Evolutionary conservation across 2,113 vertebrate species (phyloP), one percentile per base, ranked within the genome.

Genomic region (Calonectris borealis): DNA sequence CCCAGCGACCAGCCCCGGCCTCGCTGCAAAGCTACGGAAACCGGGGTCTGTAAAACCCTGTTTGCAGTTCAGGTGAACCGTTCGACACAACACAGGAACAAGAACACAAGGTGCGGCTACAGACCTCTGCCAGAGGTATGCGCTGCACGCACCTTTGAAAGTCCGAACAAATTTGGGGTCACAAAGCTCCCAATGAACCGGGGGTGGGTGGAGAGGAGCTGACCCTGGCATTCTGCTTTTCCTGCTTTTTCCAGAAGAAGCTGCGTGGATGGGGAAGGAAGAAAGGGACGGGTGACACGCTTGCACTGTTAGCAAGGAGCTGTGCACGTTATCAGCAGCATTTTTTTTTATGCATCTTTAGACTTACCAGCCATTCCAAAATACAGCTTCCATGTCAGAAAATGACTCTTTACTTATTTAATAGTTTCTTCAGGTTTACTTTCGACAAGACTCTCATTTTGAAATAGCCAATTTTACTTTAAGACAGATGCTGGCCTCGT

Each of bases 211-310:
- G 32, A 82, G 5, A 8, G 64, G 42, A 88, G 68, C n/a, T 52
- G 65, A 83, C 13, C n/a, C 29, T 48, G 10, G 21, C 11, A 7
- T 86, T 17, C 27, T 90, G 34, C 4, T 51, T 90, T 83, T 90
- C 24, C 24, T 69, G 10, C 5, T 51, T 86, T 90, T 83, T 22
- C 58, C 73, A 49, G 20, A 61, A 83, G 84, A 42, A 66, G 16
- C 13, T 83, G 34, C 7, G 0, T 11, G 29, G 17, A 32, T 46
- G 40, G 2, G 32, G 34, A 92, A 95, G 34, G 8, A 81, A 68
- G 12, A 25, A 69, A 64, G 0, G 0, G 60, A 10, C 1, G 9
- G 9, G 42, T 62, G 64, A 77, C 51, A 40, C 38, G 65, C 85
- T 70, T 61, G 62, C 38, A 42, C 40, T 34, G 22, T 77, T 64